Evolutionary conservation across 2,797 vertebrate species (phyloP).

Genomic region (Tympanoctomys barrerae): DNA sequence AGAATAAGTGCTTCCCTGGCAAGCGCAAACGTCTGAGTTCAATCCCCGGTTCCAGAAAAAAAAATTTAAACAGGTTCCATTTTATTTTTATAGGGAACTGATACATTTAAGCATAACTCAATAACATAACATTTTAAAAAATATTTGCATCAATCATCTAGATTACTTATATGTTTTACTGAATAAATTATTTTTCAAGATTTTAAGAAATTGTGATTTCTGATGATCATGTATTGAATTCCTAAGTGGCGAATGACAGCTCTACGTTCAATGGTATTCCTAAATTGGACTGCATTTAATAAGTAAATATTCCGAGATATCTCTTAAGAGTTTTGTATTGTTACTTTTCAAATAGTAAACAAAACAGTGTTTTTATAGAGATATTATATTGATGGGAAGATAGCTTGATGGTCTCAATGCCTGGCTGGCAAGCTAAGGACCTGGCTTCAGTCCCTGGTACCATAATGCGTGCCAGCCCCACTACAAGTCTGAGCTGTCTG

Average conservation of each 20-base stretch:
- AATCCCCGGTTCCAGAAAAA: no score
- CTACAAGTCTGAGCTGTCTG: no score
- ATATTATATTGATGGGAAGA: background rate
- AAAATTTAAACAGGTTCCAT: background rate
- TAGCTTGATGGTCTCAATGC: no score
- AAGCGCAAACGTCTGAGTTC: no score
- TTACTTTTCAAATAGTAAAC: background rate
- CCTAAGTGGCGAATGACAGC: background rate
- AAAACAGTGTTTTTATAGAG: background rate
- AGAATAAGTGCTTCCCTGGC: no score
- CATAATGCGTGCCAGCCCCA: no score
- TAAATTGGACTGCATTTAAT: background rate
- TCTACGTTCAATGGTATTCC: background rate
- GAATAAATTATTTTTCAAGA: background rate
- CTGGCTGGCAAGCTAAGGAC: no score
- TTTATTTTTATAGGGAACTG: slow-evolving; percentile 38
- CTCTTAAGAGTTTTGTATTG: background rate
- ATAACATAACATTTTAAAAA: background rate
- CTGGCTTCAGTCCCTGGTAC: no score
- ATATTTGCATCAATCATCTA: background rate
- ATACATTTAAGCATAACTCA: background rate
- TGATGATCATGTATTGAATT: background rate
- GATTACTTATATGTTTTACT: slow-evolving; percentile 33
- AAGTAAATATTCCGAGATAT: background rate
- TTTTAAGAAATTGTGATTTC: slow-evolving; percentile 30